Evolutionary conservation across 2,113 vertebrate genomes (phyloP).

Genomic region (Tamias sibiricus): DNA sequence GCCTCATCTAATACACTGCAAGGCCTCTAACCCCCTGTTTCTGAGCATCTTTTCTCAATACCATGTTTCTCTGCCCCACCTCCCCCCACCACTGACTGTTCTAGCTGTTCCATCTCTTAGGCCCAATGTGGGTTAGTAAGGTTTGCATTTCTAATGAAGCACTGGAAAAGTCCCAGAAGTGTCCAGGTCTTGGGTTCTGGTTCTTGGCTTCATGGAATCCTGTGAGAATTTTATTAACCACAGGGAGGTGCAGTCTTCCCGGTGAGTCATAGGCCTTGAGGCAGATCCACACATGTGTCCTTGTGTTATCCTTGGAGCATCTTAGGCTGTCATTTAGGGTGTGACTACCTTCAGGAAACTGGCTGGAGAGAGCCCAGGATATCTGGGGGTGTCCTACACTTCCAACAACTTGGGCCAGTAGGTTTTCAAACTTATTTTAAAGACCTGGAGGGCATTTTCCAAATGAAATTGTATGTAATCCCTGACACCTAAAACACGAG

Average conservation of each 20-base stretch:
- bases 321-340: neutral
- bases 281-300: conserved; percentile 33
- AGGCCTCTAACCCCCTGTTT: neutral
- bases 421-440: neutral
- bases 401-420: neutral
- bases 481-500: neutral
- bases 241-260: conserved; percentile 3
- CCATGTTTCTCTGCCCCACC: rapidly evolving
- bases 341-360: conserved; percentile 11
- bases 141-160: conserved; percentile 29
- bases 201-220: neutral
- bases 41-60: neutral
- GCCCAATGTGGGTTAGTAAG: neutral
- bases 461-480: neutral
- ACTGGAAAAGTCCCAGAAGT: neutral
- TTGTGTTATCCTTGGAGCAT: neutral
- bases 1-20: neutral
- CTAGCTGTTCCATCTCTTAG: neutral
- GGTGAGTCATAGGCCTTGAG: conserved; percentile 58
- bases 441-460: conserved; percentile 13
- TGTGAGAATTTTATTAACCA: neutral
- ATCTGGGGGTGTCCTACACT: neutral
- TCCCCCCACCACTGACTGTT: neutral
- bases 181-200: neutral
- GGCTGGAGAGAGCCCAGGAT: neutral